Evolutionary conservation across 2,797 vertebrate genomes (phyloP).

Genomic region (Apogon hyalosoma): DNA sequence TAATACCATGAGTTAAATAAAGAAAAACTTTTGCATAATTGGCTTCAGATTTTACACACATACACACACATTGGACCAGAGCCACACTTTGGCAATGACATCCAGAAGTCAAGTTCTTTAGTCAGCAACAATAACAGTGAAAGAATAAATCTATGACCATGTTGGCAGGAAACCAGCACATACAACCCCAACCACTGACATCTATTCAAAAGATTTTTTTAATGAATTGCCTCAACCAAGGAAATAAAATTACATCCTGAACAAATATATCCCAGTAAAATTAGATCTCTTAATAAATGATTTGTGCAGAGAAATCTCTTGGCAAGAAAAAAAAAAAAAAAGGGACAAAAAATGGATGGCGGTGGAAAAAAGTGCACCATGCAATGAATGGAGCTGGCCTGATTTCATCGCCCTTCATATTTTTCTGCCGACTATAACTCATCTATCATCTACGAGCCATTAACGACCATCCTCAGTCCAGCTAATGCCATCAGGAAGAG

Average conservation of each 20-base stretch:
- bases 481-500: conserved; percentile 71
- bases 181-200: conserved; percentile 16
- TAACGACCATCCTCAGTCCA: conserved; percentile 69
- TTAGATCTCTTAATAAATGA: conserved; percentile 65
- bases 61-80: conserved; percentile 46
- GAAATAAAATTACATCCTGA: conserved; percentile 58
- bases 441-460: conserved; percentile 77
- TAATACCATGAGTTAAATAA: conserved; percentile 53
- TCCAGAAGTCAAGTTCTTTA: conserved; percentile 60
- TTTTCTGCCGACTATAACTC: conserved; percentile 63
- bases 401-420: conserved; percentile 58
- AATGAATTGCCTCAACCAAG: conserved; percentile 53
- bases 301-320: conserved; percentile 53
- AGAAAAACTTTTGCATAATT: conserved; percentile 56
- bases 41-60: not conserved
- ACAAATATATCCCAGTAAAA: conserved; percentile 61
- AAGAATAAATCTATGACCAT: conserved; percentile 59
- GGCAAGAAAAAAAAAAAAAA: conserved; percentile 18
- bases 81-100: conserved; percentile 60
- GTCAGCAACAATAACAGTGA: conserved; percentile 57
- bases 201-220: conserved; percentile 60
- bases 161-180: conserved; percentile 52
- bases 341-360: conserved; percentile 40
- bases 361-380: no score
- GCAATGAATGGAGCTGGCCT: conserved; percentile 51